These are phyloP conservation scores for Pollenia angustigena DNA, from an alignment of 2,888 invertebrate genomes.

Conservation along the genomic window DNA sequence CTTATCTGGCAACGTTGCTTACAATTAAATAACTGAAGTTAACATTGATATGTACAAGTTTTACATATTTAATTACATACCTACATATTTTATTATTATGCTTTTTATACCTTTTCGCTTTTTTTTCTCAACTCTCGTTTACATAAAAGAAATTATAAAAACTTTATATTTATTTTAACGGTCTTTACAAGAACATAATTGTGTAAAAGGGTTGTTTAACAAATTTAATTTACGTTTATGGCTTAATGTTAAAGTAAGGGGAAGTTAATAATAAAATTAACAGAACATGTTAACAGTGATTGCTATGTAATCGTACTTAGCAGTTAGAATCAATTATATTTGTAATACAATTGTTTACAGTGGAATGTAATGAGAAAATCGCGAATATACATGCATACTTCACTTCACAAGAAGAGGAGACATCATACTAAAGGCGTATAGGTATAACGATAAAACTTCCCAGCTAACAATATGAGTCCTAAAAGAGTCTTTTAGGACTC, in stretches of 20 bases:
- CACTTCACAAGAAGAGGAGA: too few relatives aligned
- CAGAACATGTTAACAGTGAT: slow-evolving; percentile 38
- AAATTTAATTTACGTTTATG: background rate
- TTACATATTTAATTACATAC: background rate
- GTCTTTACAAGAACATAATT: slow-evolving; percentile 7
- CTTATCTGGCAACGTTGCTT: too few relatives aligned
- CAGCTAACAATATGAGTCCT: too few relatives aligned
- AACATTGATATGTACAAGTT: slow-evolving; percentile 5
- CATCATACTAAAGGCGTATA: too few relatives aligned
- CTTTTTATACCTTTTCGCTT: background rate
- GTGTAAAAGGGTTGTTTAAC: slow-evolving; percentile 42
- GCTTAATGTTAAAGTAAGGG: background rate
- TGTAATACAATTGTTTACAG: slow-evolving; percentile 17
- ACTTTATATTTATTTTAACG: slow-evolving; percentile 1
- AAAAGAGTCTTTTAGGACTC: too few relatives aligned
- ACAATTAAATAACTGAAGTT: slow-evolving; percentile 7
- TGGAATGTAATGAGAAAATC: background rate
- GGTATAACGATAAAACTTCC: too few relatives aligned
- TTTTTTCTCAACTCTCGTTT: background rate
- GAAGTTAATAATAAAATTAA: background rate
- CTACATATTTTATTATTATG: too few relatives aligned
- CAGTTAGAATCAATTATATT: slow-evolving; percentile 12
- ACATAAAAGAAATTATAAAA: background rate
- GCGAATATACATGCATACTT: too few relatives aligned
- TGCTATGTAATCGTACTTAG: background rate